phyloP scores from a whole-genome alignment of 1,140 invertebrate genomes.

The Drosophila arizonae region DNA sequence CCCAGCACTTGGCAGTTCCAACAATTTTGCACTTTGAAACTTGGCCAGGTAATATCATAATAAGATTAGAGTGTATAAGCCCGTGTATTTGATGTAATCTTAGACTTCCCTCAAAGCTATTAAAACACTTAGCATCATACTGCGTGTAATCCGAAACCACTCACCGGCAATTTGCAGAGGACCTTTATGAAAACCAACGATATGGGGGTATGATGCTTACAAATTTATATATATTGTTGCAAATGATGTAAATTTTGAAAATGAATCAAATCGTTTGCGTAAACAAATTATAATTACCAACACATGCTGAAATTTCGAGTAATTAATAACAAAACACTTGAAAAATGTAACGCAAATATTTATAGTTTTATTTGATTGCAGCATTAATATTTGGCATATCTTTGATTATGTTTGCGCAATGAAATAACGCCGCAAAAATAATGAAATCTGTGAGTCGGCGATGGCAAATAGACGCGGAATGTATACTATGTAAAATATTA shows the following conservation, averaged over 20 bases:
- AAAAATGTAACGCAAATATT: not conserved
- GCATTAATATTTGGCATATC: not conserved
- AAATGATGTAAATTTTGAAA: not conserved
- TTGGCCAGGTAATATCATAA: constrained; percentile 6
- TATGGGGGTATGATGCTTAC: too few relatives aligned
- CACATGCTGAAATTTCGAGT: not conserved
- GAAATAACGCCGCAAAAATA: not conserved
- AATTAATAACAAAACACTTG: not conserved
- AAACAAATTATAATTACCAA: not conserved
- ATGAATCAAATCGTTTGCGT: not conserved
- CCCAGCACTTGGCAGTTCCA: not conserved
- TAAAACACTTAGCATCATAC: too few relatives aligned
- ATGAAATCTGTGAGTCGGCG: not conserved
- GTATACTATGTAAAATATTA: constrained; percentile 13
- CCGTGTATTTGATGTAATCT: not conserved
- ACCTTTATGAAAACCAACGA: too few relatives aligned
- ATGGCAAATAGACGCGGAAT: constrained; percentile 9
- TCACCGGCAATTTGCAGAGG: not conserved
- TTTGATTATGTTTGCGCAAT: not conserved
- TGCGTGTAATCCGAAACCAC: not conserved
- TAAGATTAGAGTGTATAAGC: not conserved
- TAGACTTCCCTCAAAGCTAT: not conserved
- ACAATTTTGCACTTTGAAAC: not conserved
- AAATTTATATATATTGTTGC: not conserved
- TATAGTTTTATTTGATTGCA: not conserved